Evolutionary conservation across 2,888 invertebrate genomes (phyloP), one percentile per base, ranked within the genome.

Genomic region (Therioaphis trifolii): DNA sequence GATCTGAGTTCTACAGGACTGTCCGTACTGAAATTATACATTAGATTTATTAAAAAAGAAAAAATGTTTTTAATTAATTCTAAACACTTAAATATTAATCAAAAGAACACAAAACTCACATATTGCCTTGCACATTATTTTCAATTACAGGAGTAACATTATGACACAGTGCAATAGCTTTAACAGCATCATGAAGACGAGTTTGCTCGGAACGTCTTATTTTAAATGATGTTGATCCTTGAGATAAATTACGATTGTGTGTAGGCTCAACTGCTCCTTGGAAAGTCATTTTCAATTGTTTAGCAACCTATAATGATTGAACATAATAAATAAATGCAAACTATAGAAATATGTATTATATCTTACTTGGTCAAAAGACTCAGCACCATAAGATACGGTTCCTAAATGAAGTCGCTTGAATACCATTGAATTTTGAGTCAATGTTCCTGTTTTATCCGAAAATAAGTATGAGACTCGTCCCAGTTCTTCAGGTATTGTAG

Each of bases 371-470:
- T 94, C 93, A 89, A 96, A 96, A 52, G 94, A 94, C 87, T 95
- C 95, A 77, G 93, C 92, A 84, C 95, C 94, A 88, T 96, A 99
- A 24, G 96, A 93, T 0, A 96, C 96, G 63, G 96, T 96, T 15
- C 98, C 99, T 58, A 99, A 90, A 89, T 98, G 98, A 43, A 99
- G 91, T 88, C 96, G 94, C 88, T 98, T 98, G 88, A 99, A 96
- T 0, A 98, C 95, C 99, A 99, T 99, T 88, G 98, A 98, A 89
- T 99, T 99, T 89, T 98, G 97, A 0, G 99, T 99, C 35, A 99
- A 90, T 0, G 99, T 99, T 21, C 99, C 99, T 0, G 99, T 99
- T 90, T 99, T 99, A 88, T 99, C 99, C 0, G 97, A 96, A 9
- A 99, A 90, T n/a, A 99, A 91, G 89, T 98, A 99, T 40, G 96